These are phyloP conservation scores for Hafferia zeledoni DNA, from an alignment of 2,797 vertebrate species.

Conservation along the genomic window DNA sequence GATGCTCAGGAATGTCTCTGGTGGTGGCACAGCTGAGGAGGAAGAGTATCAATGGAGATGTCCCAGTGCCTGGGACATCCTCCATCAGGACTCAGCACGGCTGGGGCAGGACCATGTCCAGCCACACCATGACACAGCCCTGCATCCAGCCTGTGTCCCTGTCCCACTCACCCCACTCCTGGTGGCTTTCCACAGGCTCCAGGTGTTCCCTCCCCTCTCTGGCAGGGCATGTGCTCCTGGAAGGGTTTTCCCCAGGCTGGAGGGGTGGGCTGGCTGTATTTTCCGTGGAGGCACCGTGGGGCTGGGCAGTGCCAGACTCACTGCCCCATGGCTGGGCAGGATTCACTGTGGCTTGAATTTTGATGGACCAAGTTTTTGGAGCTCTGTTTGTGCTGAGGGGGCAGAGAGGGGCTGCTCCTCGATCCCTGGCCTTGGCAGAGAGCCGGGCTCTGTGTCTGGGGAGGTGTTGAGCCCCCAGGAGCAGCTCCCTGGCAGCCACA, in stretches of 20 bases:
- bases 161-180: background rate
- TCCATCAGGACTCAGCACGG: accelerated
- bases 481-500: background rate
- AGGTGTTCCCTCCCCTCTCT: background rate
- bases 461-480: background rate
- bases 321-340: accelerated
- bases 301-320: background rate
- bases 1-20: accelerated
- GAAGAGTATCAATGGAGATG: background rate
- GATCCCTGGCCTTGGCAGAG: background rate
- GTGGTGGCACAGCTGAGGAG: background rate
- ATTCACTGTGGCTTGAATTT: accelerated
- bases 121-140: background rate
- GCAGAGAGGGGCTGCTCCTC: background rate
- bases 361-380: background rate
- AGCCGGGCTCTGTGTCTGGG: background rate
- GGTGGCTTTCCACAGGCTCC: accelerated
- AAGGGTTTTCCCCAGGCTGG: background rate
- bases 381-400: background rate
- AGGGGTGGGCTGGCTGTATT: background rate
- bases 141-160: background rate
- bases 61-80: background rate
- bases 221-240: background rate
- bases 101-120: accelerated
- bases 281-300: accelerated